Base-by-base conservation (phyloP, 2,888 invertebrate species). In the Drosophila yooni region DNA sequence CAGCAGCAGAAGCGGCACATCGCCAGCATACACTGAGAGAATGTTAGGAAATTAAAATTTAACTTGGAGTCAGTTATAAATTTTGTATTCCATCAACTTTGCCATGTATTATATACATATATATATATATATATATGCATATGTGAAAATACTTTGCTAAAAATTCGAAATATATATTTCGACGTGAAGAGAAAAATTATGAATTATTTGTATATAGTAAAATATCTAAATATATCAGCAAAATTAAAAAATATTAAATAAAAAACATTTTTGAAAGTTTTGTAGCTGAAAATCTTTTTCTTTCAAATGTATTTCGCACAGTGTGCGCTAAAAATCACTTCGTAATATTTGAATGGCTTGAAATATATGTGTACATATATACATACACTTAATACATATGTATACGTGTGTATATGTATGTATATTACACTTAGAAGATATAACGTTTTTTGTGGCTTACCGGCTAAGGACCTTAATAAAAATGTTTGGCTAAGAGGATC, bases 401-500 rank as follows among this genome's bases (percentile, higher is more conserved):
- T n/a, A 6, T 38, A 29, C 15, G 7, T 25, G n/a, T 21, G 3
- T 46, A 0, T 43, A 2, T 46, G 1, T 46, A 0, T 43, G 27
- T 34, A 36, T 7, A 18, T 21, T 31, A 27, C 61, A 61, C 60
- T 60, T 60, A 54, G n/a, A 51, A 61, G 43, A 70, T 56, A 60
- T 66, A 40, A 43, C 46, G 52, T 51, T 36, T 52, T 53, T 43
- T 67, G 56, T 48, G 67, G 62, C 72, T 68, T 78, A 76, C 76
- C 71, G 33, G 27, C 60, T 53, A 40, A 81, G 58, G 61, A 43
- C 56, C 59, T 57, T 52, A 65, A 76, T 72, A 68, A 65, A 70
- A 80, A 56, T 80, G 76, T 68, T 68, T 46, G 65, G 29, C 54
- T 48, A 31, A 51, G 60, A 61, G 71, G 27, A 64, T 54, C 70